These are phyloP conservation scores for Aulostomus chinensis DNA, from an alignment of 2,797 vertebrate genomes.

Conservation along the genomic window DNA sequence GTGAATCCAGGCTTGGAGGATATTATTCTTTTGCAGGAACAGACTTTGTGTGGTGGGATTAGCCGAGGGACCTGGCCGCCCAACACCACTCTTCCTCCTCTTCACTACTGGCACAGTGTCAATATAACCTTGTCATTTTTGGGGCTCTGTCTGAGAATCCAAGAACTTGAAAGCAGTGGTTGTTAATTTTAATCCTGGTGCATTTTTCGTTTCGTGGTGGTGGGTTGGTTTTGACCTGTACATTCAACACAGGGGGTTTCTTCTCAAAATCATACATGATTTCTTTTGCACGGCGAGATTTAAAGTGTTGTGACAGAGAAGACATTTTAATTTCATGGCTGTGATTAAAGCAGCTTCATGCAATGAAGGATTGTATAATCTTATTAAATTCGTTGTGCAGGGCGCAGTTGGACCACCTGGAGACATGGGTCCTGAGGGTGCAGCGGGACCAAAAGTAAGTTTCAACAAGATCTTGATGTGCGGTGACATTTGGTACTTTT, in stretches of 20 bases:
- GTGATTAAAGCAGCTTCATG: background rate
- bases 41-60: conserved; percentile 78
- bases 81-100: conserved; percentile 55
- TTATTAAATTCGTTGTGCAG: conserved; percentile 63
- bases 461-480: background rate
- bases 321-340: background rate
- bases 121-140: conserved; percentile 51
- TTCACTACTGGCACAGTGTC: conserved; percentile 57
- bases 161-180: conserved; percentile 44
- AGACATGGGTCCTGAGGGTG: conserved; percentile 82
- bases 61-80: conserved; percentile 58
- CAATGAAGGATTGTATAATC: too few relatives aligned
- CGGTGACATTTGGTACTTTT: background rate
- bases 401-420: conserved; percentile 82
- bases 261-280: too few relatives aligned
- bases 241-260: too few relatives aligned
- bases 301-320: too few relatives aligned
- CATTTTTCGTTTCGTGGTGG: conserved; percentile 12
- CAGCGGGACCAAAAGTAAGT: conserved; percentile 87
- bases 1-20: conserved; percentile 78
- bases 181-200: conserved; percentile 42
- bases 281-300: too few relatives aligned
- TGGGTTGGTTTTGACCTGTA: conserved; percentile 16
- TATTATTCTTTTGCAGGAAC: conserved; percentile 78
- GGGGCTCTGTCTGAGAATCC: conserved; percentile 47